A percentile compares a stretch with the other conserved stretches of the same genome.
phyloP scores from a whole-genome alignment of 2,888 invertebrate species.

The Drosophila leonis region DNA sequence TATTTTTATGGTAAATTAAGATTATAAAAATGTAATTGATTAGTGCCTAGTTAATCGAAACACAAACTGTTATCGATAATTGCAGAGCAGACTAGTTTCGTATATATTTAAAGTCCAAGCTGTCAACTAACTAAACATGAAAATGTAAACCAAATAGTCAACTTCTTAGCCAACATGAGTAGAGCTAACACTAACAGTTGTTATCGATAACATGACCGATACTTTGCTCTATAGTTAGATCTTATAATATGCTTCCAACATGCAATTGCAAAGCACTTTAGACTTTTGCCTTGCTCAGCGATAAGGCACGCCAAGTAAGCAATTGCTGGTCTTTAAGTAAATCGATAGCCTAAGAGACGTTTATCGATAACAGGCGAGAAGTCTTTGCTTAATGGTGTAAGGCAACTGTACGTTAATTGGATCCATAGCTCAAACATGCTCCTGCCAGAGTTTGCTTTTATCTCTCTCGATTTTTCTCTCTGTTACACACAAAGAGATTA shows the following conservation, averaged over 20 bases:
- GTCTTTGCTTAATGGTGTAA: background rate
- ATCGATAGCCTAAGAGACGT: background rate
- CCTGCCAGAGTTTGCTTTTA: background rate
- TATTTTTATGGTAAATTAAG: background rate
- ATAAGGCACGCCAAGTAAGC: no score
- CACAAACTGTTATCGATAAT: background rate
- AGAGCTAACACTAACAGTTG: background rate
- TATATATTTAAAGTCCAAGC: background rate
- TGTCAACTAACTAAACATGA: background rate
- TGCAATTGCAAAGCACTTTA: background rate
- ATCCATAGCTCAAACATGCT: background rate
- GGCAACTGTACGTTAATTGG: background rate
- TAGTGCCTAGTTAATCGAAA: background rate
- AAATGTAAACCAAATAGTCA: background rate
- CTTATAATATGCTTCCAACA: no score
- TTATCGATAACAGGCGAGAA: conserved; percentile 23
- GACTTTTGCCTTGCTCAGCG: background rate
- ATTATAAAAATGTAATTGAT: background rate
- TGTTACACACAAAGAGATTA: conserved; percentile 12
- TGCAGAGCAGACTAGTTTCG: accelerated
- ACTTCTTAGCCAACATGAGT: no score
- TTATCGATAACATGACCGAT: background rate
- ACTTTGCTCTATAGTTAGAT: background rate
- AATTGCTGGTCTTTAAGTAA: background rate
- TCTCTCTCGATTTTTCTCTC: no score